phyloP scores from a whole-genome alignment of 2,113 vertebrate genomes.

The Chauna torquata region DNA sequence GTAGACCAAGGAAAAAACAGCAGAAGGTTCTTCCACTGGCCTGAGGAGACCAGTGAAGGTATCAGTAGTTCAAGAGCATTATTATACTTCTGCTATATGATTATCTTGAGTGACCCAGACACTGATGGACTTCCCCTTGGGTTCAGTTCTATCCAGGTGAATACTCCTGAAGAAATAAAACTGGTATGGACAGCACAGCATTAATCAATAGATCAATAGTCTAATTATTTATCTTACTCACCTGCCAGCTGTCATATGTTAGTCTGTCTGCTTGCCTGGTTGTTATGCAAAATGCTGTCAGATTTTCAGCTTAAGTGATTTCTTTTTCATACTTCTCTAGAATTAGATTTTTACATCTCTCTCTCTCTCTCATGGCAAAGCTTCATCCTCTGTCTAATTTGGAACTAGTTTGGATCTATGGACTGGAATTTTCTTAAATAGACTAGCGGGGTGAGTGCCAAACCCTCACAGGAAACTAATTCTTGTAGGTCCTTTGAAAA shows the following conservation, averaged over 20 bases:
- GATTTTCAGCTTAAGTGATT: slow-evolving; percentile 24
- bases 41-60: neutral
- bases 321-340: neutral
- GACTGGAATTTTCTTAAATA: slow-evolving; percentile 35
- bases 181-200: neutral
- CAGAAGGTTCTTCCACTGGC: neutral
- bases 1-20: neutral
- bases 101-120: neutral
- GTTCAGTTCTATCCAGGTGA: neutral
- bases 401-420: neutral
- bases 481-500: slow-evolving; percentile 50
- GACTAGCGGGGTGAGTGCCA: slow-evolving; percentile 33
- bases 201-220: slow-evolving; percentile 47
- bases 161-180: neutral
- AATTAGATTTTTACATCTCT: neutral
- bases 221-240: slow-evolving; percentile 36
- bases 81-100: neutral
- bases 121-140: neutral
- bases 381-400: slow-evolving; percentile 34
- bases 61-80: neutral
- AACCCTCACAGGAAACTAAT: slow-evolving; percentile 40
- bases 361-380: neutral
- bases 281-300: slow-evolving; percentile 24
- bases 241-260: neutral
- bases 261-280: slow-evolving; percentile 10